Conservation (phyloP, 1,140 invertebrate genomes). For the Ips typographus region DNA sequence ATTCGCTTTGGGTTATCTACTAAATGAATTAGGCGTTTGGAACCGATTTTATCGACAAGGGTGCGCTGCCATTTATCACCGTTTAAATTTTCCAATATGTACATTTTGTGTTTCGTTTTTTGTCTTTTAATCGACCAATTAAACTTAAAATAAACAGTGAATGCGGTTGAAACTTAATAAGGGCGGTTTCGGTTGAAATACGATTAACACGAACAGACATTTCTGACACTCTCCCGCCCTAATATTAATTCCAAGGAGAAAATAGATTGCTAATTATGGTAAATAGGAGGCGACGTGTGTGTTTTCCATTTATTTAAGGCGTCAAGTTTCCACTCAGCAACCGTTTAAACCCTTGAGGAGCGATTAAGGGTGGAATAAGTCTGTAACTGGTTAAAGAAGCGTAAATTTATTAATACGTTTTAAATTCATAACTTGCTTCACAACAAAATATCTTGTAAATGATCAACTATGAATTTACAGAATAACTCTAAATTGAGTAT, state of each 20-base stretch:
- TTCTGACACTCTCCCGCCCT: constrained; percentile 10
- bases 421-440: no score
- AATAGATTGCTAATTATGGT: constrained; percentile 14
- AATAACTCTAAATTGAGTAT: no score
- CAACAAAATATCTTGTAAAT: no score
- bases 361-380: no score
- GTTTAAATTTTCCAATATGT: constrained; percentile 15
- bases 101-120: constrained; percentile 17
- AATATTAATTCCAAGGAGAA: constrained; percentile 11
- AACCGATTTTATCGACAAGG: constrained; percentile 34
- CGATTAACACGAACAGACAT: constrained; percentile 14
- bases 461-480: no score
- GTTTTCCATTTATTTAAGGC: constrained; percentile 8
- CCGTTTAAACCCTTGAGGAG: neutral
- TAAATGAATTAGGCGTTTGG: constrained; percentile 38
- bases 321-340: constrained; percentile 1
- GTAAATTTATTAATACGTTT: no score
- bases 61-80: constrained; percentile 23
- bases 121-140: no score
- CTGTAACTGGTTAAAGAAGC: no score
- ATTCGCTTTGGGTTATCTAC: constrained; percentile 37
- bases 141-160: no score
- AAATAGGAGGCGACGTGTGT: neutral
- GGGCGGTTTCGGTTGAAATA: constrained; percentile 1
- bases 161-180: neutral